Evolutionary conservation across 2,113 vertebrate genomes (phyloP), one percentile per base, ranked within the genome.

Genomic region (Addax nasomaculatus): DNA sequence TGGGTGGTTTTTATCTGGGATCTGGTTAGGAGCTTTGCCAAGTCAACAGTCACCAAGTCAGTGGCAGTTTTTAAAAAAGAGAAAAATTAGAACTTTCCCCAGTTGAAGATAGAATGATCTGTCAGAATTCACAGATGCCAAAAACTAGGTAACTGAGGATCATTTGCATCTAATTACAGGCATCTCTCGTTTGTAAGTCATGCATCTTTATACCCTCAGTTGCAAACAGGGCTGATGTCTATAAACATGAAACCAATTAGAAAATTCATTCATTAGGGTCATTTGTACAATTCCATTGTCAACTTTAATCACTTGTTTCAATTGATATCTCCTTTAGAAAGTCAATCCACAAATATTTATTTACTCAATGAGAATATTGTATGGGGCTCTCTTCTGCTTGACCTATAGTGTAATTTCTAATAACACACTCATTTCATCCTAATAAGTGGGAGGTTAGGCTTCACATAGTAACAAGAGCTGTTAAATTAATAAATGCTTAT

Each of bases 1-100:
- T 92, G 67, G 76, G 94, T 84, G 23, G 5, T 92, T 98, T 73
- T 99, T 98, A 98, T 98, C 97, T 96, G 90, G 62, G 76, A 97
- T 97, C 96, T 25, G 1, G 89, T 98, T 93, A 92, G 96, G 33
- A 27, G 76, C 87, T 98, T 98, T 95, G 90, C 90, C 90, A 89
- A 97, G 76, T 97, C 95, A 95, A 93, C 51, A 57, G 90, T 60
- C 45, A 89, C 76, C 79, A 39, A 97, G 80, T 94, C 55, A 96
- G 80, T 96, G 67, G 64, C 36, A 95, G 29, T 51, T 58, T 12
- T 89, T 91, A 81, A 88, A 79, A 15, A 60, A n/a, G 2, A 70
- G 81, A 78, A 73, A 95, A 81, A 64, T 55, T 51, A 85, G 51
- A 97, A 92, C 51, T 83, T 78, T 89, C 19, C 49, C 13, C 30